These are phyloP conservation scores for Epirrita christyi DNA, from an alignment of 2,888 invertebrate species.

Conservation along the genomic window DNA sequence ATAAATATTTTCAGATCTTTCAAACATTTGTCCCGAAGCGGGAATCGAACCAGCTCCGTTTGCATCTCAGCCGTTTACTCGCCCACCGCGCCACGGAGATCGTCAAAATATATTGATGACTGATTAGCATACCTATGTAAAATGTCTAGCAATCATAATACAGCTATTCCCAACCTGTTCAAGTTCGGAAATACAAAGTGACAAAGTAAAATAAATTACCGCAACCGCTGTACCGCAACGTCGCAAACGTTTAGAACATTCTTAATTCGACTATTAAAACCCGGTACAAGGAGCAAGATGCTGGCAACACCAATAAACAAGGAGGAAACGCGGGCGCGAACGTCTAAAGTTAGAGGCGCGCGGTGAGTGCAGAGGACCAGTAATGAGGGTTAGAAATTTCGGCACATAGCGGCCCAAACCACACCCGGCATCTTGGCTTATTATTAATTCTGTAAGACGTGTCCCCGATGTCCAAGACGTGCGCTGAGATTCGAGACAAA, in stretches of 20 bases:
- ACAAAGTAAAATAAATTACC: slow-evolving; percentile 54
- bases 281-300: slow-evolving; percentile 74
- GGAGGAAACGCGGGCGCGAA: slow-evolving; percentile 72
- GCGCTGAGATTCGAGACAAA: slow-evolving; percentile 84
- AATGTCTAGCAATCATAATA: background rate
- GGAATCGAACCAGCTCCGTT: too few relatives aligned
- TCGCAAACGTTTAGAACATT: slow-evolving; percentile 65
- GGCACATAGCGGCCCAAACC: slow-evolving; percentile 82
- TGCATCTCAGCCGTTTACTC: too few relatives aligned
- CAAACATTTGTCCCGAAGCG: too few relatives aligned
- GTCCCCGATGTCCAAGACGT: slow-evolving; percentile 86
- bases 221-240: slow-evolving; percentile 43
- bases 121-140: background rate
- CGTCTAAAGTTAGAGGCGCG: slow-evolving; percentile 76
- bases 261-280: slow-evolving; percentile 80
- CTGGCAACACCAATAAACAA: slow-evolving; percentile 81
- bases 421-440: slow-evolving; percentile 83
- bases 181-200: slow-evolving; percentile 29
- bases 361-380: slow-evolving; percentile 79
- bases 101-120: too few relatives aligned
- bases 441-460: slow-evolving; percentile 86
- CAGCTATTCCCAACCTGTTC: slow-evolving; percentile 26
- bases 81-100: too few relatives aligned
- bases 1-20: too few relatives aligned
- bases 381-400: slow-evolving; percentile 84